phyloP scores from a whole-genome alignment of 2,113 vertebrate species.

The Cnemophilus loriae region DNA sequence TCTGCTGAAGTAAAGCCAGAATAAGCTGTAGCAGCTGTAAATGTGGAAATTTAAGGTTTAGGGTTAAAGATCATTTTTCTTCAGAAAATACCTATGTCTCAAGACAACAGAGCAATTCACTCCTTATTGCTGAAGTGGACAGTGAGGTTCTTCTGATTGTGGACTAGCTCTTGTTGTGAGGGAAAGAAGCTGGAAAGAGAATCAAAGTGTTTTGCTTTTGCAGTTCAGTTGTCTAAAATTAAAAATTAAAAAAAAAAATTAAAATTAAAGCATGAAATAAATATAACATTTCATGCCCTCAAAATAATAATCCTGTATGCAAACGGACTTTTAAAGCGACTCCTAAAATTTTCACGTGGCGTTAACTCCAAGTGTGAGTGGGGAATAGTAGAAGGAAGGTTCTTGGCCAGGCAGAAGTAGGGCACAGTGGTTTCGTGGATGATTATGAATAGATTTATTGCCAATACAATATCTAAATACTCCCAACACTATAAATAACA shows the following conservation, averaged over 20 bases:
- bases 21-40: background rate
- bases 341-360: background rate
- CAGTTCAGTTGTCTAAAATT: background rate
- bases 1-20: background rate
- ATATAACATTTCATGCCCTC: background rate
- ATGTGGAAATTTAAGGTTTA: background rate
- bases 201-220: background rate
- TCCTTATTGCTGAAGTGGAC: background rate
- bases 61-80: background rate
- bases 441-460: background rate
- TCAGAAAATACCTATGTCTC: background rate
- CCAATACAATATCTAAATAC: background rate
- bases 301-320: background rate
- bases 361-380: background rate
- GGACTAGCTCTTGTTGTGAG: background rate
- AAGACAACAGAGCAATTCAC: background rate
- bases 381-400: background rate
- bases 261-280: no score
- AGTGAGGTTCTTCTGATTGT: background rate
- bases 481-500: background rate
- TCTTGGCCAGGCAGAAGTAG: background rate
- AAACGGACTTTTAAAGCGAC: background rate
- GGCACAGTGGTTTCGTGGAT: background rate
- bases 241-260: background rate
- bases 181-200: background rate